Conservation (phyloP, 2,888 invertebrate species). For the Cantharis rustica region DNA sequence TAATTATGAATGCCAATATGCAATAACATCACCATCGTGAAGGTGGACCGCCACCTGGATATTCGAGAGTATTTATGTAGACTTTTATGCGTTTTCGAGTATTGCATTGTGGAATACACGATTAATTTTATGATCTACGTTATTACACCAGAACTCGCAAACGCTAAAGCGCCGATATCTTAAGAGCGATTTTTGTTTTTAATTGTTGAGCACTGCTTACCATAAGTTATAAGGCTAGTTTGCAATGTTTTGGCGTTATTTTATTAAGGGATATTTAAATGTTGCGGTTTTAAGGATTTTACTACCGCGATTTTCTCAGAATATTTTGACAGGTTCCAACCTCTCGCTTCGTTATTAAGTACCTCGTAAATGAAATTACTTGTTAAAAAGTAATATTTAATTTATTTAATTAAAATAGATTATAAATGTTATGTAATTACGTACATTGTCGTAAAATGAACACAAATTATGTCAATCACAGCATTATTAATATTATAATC, state of each 20-base stretch:
- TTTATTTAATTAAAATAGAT: neutral
- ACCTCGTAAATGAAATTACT: neutral
- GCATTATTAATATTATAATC: neutral
- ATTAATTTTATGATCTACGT: slow-evolving; percentile 52
- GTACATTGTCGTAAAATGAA: neutral
- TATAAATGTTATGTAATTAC: neutral
- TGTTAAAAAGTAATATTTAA: neutral
- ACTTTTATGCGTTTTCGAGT: slow-evolving; percentile 54
- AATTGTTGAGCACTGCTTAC: slow-evolving; percentile 38
- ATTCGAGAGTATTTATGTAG: slow-evolving; percentile 54
- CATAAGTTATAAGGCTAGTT: slow-evolving; percentile 52
- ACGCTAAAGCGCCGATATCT: slow-evolving; percentile 26
- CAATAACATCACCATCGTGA: slow-evolving; percentile 42
- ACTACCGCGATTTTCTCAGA: slow-evolving; percentile 44
- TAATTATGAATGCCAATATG: slow-evolving; percentile 51
- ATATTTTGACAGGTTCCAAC: slow-evolving; percentile 35
- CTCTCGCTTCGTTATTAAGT: neutral
- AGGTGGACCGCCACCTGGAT: slow-evolving; percentile 52
- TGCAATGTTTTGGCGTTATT: slow-evolving; percentile 48
- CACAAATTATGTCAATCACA: neutral
- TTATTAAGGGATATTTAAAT: slow-evolving; percentile 47
- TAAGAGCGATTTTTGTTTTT: slow-evolving; percentile 39
- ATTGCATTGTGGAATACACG: slow-evolving; percentile 50
- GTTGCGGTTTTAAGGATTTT: slow-evolving; percentile 51
- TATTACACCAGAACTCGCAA: slow-evolving; percentile 42